Evolutionary conservation across 2,888 invertebrate species (phyloP), one percentile per base, ranked within the genome.

Genomic region (Pyrgus malvae): DNA sequence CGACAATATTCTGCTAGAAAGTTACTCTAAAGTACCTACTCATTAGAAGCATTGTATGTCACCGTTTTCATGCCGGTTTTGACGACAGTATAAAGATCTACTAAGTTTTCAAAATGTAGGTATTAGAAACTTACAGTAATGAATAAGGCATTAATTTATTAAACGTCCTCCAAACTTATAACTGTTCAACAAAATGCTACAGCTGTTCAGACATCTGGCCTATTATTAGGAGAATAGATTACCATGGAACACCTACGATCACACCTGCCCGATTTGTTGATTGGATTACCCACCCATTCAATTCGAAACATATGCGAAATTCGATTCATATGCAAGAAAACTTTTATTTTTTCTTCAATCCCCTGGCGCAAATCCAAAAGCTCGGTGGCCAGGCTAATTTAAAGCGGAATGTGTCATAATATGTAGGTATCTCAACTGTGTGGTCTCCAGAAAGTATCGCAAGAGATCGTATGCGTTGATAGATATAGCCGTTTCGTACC

Each of bases 361-460:
- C 61, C 62, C 76, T 89, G 88, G 89, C 84, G 56, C 42, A 49
- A 51, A 59, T 80, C 89, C 89, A 90, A 82, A 68, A 63, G 63
- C 67, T 76, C 69, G 76, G 79, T 77, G 76, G 74, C 76, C 69
- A 72, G 73, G 76, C 84, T 83, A 81, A 87, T 85, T 88, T 79
- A 71, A 80, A 81, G 78, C 70, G 74, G 81, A 80, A 81, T 80
- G 80, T 84, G 82, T 85, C 82, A 83, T 82, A 82, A 80, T 78
- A 83, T 74, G 73, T 74, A 67, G 76, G 53, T 70, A 70, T 66
- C 68, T 72, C 71, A 72, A 74, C 74, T 67, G 69, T 69, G 61
- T 65, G 63, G 63, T 74, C 67, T 66, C 59, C 58, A 67, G 76
- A 76, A 71, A 67, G 60, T 64, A 72, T 70, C 69, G 56, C 53